These are phyloP conservation scores for Allygus modestus DNA, from an alignment of 2,888 invertebrate species.

Conservation along the genomic window DNA sequence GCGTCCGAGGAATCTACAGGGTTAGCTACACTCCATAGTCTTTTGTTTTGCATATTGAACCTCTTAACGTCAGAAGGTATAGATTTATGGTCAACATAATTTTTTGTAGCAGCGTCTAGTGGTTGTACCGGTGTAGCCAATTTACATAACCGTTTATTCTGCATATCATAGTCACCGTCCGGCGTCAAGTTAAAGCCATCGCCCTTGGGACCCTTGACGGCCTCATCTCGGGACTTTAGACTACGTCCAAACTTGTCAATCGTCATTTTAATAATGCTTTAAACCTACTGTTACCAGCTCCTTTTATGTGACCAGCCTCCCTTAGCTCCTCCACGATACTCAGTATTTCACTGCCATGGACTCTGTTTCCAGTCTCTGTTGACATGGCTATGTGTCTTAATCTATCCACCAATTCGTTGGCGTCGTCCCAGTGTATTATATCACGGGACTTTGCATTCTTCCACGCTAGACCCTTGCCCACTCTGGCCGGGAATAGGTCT, in stretches of 20 bases:
- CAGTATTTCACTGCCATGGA: conserved; percentile 33
- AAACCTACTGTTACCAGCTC: neutral
- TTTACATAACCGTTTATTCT: conserved; percentile 12
- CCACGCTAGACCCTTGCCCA: neutral
- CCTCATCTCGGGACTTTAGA: neutral
- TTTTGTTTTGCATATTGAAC: conserved; percentile 34
- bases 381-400: conserved; percentile 15
- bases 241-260: conserved; percentile 56
- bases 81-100: too few species aligned
- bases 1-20: too few species aligned
- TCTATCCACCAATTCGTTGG: conserved; percentile 34
- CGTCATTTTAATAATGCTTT: conserved; percentile 27
- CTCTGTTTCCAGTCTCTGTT: conserved; percentile 30
- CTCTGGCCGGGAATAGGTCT: conserved; percentile 40
- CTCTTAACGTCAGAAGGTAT: too few species aligned
- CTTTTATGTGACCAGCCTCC: conserved; percentile 41
- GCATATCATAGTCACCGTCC: conserved; percentile 47
- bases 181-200: conserved; percentile 41
- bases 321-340: conserved; percentile 50
- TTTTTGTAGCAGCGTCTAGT: neutral
- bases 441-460: neutral
- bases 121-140: neutral
- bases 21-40: neutral
- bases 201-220: conserved; percentile 22
- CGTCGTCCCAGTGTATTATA: conserved; percentile 36